Conservation (phyloP, 2,797 vertebrate genomes). For the Enteromius unitaeniatus region DNA sequence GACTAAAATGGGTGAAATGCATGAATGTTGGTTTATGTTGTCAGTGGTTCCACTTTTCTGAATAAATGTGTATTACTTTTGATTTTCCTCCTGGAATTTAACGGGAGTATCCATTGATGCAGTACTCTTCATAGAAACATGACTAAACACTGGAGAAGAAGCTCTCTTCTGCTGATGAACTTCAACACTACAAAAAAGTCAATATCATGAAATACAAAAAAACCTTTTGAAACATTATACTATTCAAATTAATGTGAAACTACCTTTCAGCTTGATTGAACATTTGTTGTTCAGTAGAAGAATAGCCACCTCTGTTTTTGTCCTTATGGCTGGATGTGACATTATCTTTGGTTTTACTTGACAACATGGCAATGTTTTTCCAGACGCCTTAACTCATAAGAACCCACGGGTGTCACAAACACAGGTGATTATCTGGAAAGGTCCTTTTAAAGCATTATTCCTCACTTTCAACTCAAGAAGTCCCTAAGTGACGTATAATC, state of each 20-base stretch:
- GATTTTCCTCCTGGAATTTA: slow-evolving; percentile 22
- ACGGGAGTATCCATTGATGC: slow-evolving; percentile 29
- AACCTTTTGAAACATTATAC: not conserved
- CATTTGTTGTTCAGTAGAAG: not conserved
- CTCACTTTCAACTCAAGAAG: too few relatives aligned
- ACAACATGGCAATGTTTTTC: not conserved
- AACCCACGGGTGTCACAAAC: too few relatives aligned
- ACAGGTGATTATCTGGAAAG: too few relatives aligned
- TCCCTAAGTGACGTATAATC: too few relatives aligned
- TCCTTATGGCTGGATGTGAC: not conserved
- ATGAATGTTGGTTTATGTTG: not conserved
- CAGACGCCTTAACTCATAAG: not conserved
- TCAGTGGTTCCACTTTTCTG: not conserved
- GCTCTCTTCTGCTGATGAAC: not conserved
- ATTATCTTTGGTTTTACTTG: not conserved
- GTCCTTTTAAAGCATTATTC: not conserved
- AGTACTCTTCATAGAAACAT: slow-evolving; percentile 36
- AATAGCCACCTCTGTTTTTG: not conserved
- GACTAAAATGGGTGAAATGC: not conserved
- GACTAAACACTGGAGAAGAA: slow-evolving; percentile 25
- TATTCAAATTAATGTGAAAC: not conserved
- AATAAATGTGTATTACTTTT: slow-evolving; percentile 19
- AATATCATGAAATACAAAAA: not conserved
- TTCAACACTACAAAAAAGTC: slow-evolving; percentile 18
- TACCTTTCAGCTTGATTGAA: slow-evolving; percentile 2